These are phyloP conservation scores for Chloroceryle inda DNA, from an alignment of 2,797 vertebrate species.

Conservation along the genomic window DNA sequence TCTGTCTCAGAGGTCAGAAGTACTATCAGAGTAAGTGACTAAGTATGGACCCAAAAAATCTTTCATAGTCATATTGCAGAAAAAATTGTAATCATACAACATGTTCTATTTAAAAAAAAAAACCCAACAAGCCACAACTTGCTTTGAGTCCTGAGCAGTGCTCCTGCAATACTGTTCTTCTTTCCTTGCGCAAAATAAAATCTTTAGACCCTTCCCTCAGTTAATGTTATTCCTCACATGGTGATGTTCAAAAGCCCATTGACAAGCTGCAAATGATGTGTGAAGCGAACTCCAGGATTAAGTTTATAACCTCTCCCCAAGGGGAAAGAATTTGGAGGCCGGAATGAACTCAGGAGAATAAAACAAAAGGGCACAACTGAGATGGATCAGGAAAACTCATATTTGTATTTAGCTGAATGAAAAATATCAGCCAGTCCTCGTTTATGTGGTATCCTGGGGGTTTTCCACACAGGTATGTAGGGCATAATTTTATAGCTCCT, in stretches of 20 bases:
- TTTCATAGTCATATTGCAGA: neutral
- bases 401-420: constrained; percentile 46
- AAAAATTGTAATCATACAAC: neutral
- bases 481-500: constrained; percentile 15
- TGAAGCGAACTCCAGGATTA: constrained; percentile 70
- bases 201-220: neutral
- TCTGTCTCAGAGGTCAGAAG: neutral
- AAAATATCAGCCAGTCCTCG: neutral
- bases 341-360: constrained; percentile 2
- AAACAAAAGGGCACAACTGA: constrained; percentile 44
- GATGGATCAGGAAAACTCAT: constrained; percentile 27
- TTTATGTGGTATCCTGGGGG: neutral
- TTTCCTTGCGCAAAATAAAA: neutral
- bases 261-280: constrained; percentile 75
- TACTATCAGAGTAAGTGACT: neutral
- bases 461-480: neutral
- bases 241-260: constrained; percentile 41
- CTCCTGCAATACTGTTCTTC: neutral
- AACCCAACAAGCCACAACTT: neutral
- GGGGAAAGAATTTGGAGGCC: constrained; percentile 44
- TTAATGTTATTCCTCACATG: constrained; percentile 33
- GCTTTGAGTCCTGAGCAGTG: neutral
- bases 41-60: neutral
- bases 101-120: neutral
- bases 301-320: constrained; percentile 68